Evolutionary conservation across 2,797 vertebrate species (phyloP).

Genomic region (Botia kubotai): DNA sequence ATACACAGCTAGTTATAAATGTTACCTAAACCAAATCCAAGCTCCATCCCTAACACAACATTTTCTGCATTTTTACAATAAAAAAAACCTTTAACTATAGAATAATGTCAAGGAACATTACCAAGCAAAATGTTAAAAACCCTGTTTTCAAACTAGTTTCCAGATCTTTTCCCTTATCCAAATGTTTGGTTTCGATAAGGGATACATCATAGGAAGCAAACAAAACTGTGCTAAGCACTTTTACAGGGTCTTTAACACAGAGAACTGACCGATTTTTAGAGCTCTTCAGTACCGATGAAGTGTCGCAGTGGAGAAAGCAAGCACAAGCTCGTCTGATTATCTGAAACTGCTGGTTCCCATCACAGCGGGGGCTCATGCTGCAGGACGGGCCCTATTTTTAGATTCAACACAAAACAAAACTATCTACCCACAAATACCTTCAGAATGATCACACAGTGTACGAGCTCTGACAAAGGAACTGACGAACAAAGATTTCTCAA

Average conservation of each 20-base stretch:
- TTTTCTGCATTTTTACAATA: too few species aligned
- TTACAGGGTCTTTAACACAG: background rate
- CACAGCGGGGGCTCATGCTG: slow-evolving; percentile 15
- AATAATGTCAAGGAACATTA: too few species aligned
- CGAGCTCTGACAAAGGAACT: slow-evolving; percentile 48
- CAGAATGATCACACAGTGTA: slow-evolving; percentile 42
- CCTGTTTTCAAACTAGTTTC: too few species aligned
- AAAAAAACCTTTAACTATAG: too few species aligned
- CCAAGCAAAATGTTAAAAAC: too few species aligned
- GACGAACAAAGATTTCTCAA: slow-evolving; percentile 51
- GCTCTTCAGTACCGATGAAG: background rate
- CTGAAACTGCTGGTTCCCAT: slow-evolving; percentile 34
- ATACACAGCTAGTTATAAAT: too few species aligned
- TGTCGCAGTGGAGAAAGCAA: background rate
- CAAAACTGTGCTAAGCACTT: too few species aligned
- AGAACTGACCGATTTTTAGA: background rate
- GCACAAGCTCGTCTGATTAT: slow-evolving; percentile 31
- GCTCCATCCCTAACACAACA: too few species aligned
- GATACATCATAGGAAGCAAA: background rate
- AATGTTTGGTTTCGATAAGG: background rate
- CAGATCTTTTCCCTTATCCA: too few species aligned
- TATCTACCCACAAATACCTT: slow-evolving; percentile 57
- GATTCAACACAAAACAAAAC: slow-evolving; percentile 71
- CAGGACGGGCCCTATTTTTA: slow-evolving; percentile 69
- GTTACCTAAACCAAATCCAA: too few species aligned